A percentile compares a stretch with the other conserved stretches of the same genome.
phyloP scores from a whole-genome alignment of 2,113 vertebrate genomes.

The Sceloporus tristichus region DNA sequence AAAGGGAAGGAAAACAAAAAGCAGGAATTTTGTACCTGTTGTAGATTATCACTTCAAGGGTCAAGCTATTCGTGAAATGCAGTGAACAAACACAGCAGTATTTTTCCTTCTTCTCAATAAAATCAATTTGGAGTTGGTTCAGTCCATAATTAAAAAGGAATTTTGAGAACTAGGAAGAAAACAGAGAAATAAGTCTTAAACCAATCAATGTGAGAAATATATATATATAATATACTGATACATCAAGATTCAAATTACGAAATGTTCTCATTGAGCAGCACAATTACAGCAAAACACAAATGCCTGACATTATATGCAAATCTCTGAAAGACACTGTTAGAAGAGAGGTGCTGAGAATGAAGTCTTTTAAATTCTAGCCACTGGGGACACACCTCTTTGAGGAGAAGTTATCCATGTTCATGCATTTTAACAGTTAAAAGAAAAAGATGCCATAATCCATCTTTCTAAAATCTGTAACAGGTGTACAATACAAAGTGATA shows the following conservation, averaged over 20 bases:
- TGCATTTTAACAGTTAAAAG: neutral
- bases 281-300: neutral
- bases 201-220: neutral
- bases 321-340: neutral
- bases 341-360: neutral
- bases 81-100: neutral
- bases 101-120: constrained; percentile 17
- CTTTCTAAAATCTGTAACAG: neutral
- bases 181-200: neutral
- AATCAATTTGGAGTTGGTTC: constrained; percentile 6
- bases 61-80: constrained; percentile 9
- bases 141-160: constrained; percentile 32
- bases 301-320: neutral
- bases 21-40: neutral
- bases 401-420: neutral
- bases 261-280: neutral
- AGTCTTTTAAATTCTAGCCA: neutral
- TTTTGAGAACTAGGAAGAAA: constrained; percentile 12
- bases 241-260: neutral
- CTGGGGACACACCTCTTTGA: neutral
- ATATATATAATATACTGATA: neutral
- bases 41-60: constrained; percentile 21
- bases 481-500: neutral
- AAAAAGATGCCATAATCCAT: neutral
- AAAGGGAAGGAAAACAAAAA: neutral